phyloP scores from a whole-genome alignment of 2,113 vertebrate species.

The Chloebia gouldiae region DNA sequence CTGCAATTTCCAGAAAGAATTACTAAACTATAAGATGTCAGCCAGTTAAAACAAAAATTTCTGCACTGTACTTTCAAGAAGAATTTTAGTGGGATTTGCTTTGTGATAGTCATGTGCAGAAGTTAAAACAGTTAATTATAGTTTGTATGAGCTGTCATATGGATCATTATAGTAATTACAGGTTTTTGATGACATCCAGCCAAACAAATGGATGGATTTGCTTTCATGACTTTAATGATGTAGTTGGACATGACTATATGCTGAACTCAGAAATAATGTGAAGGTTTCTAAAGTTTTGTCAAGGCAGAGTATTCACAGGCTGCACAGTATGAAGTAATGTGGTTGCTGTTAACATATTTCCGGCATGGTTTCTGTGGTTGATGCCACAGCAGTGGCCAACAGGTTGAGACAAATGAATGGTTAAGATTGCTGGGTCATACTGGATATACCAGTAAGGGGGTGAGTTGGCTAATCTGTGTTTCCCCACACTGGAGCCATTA shows the following conservation, averaged over 20 bases:
- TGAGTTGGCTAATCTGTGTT: neutral
- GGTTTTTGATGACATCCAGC: neutral
- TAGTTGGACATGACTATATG: neutral
- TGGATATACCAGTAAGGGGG: neutral
- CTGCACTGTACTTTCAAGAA: neutral
- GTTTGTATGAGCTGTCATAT: neutral
- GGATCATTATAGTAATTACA: neutral
- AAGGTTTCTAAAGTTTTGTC: neutral
- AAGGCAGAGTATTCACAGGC: neutral
- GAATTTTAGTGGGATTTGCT: neutral
- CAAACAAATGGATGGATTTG: neutral
- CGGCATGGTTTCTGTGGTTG: neutral
- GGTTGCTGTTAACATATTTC: neutral
- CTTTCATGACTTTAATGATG: neutral
- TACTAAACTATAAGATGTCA: neutral
- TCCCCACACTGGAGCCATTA: neutral
- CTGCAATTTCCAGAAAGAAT: neutral
- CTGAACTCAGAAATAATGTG: neutral
- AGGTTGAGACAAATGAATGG: neutral
- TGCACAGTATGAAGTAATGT: accelerated
- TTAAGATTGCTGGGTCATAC: neutral
- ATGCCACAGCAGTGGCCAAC: neutral
- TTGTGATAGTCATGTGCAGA: neutral
- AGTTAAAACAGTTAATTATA: neutral
- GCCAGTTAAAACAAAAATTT: neutral